Evolutionary conservation across 2,888 invertebrate species (phyloP).

Genomic region (Cryptus armator): DNA sequence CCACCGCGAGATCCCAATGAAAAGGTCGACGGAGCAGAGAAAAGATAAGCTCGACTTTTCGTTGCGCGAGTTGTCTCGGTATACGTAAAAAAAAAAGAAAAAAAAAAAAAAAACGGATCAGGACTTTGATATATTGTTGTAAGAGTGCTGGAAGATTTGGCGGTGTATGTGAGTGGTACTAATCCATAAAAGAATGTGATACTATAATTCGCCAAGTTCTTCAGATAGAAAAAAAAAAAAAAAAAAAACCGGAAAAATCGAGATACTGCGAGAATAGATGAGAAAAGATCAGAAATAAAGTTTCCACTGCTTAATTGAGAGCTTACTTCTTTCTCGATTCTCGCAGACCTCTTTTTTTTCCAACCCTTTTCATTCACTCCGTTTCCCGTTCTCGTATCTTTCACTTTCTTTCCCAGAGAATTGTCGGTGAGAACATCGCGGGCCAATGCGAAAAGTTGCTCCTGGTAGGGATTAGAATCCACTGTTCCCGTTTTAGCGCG

Average conservation of each 20-base stretch:
- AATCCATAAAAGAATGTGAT: too few species aligned
- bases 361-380: slow-evolving; percentile 21
- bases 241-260: neutral
- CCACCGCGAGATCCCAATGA: slow-evolving; percentile 18
- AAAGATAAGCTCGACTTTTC: slow-evolving; percentile 44
- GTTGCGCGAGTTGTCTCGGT: neutral
- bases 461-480: slow-evolving; percentile 49
- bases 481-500: slow-evolving; percentile 17
- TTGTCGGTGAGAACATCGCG: slow-evolving; percentile 48
- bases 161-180: too few species aligned
- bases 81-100: neutral
- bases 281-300: slow-evolving; percentile 33
- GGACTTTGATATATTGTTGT: too few species aligned
- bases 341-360: neutral
- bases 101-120: neutral
- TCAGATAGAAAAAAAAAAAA: neutral
- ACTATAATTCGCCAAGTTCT: too few species aligned
- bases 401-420: slow-evolving; percentile 46
- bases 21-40: slow-evolving; percentile 33
- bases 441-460: slow-evolving; percentile 19
- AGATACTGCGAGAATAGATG: too few species aligned
- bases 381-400: slow-evolving; percentile 51
- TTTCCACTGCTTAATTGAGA: slow-evolving; percentile 39
- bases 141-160: too few species aligned
- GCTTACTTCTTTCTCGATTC: slow-evolving; percentile 35